phyloP scores from a whole-genome alignment of 2,113 vertebrate genomes.

The Stigmatopora argus region DNA sequence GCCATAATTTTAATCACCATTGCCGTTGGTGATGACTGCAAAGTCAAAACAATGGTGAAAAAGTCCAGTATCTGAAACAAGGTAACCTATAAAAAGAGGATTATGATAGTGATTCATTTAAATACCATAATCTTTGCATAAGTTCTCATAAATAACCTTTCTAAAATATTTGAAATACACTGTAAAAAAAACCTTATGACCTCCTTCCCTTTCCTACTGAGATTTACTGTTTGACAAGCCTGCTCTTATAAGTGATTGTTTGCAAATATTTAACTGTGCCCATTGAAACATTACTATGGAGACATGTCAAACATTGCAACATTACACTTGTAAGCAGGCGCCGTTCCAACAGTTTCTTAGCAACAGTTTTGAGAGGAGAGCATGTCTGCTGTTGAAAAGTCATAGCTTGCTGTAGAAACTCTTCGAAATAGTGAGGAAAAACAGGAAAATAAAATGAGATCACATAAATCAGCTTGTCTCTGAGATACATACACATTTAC shows the following conservation, averaged over 20 bases:
- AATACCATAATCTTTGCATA: background rate
- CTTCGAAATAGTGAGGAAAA: background rate
- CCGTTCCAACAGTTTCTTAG: slow-evolving; percentile 10
- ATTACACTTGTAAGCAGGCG: slow-evolving; percentile 5
- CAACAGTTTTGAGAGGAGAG: slow-evolving; percentile 2
- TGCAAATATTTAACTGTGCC: slow-evolving; percentile 17
- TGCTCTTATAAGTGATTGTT: slow-evolving; percentile 14
- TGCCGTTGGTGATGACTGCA: background rate
- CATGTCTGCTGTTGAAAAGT: slow-evolving; percentile 1
- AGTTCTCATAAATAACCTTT: background rate
- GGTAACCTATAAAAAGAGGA: background rate
- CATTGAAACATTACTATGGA: slow-evolving; percentile 12
- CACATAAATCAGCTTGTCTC: background rate
- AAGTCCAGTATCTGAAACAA: background rate
- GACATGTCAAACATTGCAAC: slow-evolving; percentile 11
- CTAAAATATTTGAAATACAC: background rate
- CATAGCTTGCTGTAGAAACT: background rate
- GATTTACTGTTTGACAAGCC: slow-evolving; percentile 6
- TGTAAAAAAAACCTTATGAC: background rate
- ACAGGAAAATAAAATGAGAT: background rate
- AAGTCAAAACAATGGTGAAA: slow-evolving; percentile 3
- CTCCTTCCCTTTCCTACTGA: background rate
- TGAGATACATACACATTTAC: background rate
- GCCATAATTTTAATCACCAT: background rate
- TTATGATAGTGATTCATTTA: background rate